A percentile compares a stretch with the other conserved stretches of the same genome.
Evolutionary conservation across 2,888 invertebrate genomes (phyloP).

Genomic region (Disparrhopalites patrizii): DNA sequence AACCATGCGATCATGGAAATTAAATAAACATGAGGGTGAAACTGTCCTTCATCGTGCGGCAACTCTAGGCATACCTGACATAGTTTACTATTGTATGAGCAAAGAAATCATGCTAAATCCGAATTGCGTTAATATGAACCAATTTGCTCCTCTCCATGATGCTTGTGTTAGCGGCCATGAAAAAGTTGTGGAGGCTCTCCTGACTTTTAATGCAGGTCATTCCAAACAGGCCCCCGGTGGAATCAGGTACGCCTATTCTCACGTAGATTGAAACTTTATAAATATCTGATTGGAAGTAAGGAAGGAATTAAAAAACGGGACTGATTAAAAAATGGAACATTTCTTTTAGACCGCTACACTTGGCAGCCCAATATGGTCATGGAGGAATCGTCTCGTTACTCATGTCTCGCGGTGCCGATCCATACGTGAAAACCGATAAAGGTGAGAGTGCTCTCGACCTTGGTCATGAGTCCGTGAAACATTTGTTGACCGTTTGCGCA

Average conservation of each 20-base stretch:
- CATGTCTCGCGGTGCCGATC: not conserved
- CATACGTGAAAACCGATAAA: not conserved
- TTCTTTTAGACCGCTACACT: not conserved
- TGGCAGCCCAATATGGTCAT: not conserved
- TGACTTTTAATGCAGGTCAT: not conserved
- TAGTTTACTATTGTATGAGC: not conserved
- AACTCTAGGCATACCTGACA: not conserved
- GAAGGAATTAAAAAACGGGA: no score
- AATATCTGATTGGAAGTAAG: no score
- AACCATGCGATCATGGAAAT: not conserved
- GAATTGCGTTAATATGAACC: not conserved
- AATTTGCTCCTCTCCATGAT: not conserved
- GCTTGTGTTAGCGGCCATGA: conserved; percentile 2
- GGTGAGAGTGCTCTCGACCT: not conserved
- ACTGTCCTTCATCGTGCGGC: conserved; percentile 5
- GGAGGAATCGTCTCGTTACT: not conserved
- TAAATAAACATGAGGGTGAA: not conserved
- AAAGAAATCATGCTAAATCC: not conserved
- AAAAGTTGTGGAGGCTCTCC: not conserved
- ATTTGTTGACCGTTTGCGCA: not conserved
- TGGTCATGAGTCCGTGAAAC: not conserved
- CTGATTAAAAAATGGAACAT: no score
- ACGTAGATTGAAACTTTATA: no score
- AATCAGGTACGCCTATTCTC: no score
- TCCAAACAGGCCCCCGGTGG: not conserved